Base-by-base conservation (phyloP, 1,140 invertebrate genomes). In the Argopecten irradians region DNA sequence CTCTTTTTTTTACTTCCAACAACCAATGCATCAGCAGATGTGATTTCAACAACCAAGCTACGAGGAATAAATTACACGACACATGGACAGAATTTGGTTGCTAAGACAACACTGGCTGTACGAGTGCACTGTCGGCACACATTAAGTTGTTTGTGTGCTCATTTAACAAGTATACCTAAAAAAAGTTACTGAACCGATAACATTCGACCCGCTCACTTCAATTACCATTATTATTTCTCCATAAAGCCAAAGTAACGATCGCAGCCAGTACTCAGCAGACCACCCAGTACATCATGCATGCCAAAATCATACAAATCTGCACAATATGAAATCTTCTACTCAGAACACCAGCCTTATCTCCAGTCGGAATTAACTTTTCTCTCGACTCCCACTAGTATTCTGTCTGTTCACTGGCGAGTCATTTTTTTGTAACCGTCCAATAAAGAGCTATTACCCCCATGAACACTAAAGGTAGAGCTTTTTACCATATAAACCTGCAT, bases 231-330 rank as follows among this genome's bases (percentile, higher is more conserved):
- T 71, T 71, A 71, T 71, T 71, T 71, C 55, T 71, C 55, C 55
- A 71, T 71, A 71, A 71, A 71, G 55, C 55, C 55, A 71, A 71
- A 71, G 55, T 71, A 71, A 71, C 55, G 55, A 71, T 71, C 55
- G n/a, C 55, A n/a, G 43, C n/a, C n/a, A 46, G 55, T 22, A 16
- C 55, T 5, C 55, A 5, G 5, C 22, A 71, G 55, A 71, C 55
- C 55, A 71, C 55, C 55, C 55, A 71, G 55, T 71, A 28, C 55
- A 71, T 22, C 55, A 71, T 16, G 55, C 55, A 71, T 28, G n/a
- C 16, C 28, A 5, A 71, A 71, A 71, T 71, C 55, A 28, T n/a
- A 71, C 55, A 71, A 71, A 71, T 71, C 55, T n/a, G 28, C 55
- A 71, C 55, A 71, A 71, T 71, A n/a, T 28, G 22, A 71, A 71